A percentile compares a stretch with the other conserved stretches of the same genome.
Conservation (phyloP, 2,797 vertebrate species). For the Muraenolepis orangiensis region DNA sequence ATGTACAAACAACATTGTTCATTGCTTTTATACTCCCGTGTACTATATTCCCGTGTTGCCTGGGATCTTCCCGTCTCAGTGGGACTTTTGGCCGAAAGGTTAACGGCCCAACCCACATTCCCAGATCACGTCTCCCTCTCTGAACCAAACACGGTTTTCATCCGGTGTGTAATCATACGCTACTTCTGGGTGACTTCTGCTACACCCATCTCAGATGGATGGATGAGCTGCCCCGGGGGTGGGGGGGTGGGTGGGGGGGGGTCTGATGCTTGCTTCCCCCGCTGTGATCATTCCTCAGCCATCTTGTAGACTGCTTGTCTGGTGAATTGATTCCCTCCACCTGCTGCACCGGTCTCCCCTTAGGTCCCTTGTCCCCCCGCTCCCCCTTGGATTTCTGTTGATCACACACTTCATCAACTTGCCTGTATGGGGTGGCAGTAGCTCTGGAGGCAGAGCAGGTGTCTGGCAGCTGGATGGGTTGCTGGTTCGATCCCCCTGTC, state of each 20-base stretch:
- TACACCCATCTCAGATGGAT: neutral
- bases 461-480: too few relatives aligned
- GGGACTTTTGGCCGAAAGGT: neutral
- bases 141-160: neutral
- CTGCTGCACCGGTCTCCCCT: neutral
- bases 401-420: neutral
- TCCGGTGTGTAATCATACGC: too few relatives aligned
- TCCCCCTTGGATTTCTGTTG: neutral
- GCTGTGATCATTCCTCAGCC: neutral
- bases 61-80: neutral
- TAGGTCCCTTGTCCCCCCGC: neutral
- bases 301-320: neutral
- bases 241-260: too few relatives aligned
- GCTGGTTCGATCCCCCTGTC: too few relatives aligned
- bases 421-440: too few relatives aligned
- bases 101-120: neutral
- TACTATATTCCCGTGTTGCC: neutral
- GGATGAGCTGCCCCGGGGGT: neutral
- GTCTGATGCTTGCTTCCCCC: neutral
- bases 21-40: neutral
- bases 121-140: neutral
- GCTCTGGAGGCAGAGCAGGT: too few relatives aligned
- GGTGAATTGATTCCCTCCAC: neutral
- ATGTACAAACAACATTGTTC: neutral
- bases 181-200: neutral